Evolutionary conservation across 1,140 invertebrate species (phyloP), one percentile per base, ranked within the genome.

Genomic region (Idris sp.): DNA sequence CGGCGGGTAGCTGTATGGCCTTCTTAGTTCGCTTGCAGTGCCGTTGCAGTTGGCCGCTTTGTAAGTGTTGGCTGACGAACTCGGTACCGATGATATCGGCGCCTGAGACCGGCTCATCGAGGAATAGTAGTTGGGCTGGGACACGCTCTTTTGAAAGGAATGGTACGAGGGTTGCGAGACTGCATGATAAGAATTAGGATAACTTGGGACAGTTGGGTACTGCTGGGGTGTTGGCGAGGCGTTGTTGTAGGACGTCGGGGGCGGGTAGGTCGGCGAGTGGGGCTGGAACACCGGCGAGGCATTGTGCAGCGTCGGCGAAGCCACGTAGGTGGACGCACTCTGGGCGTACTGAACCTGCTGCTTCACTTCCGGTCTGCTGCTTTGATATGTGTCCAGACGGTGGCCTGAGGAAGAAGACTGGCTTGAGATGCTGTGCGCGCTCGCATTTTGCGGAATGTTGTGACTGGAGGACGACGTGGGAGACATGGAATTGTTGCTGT

Each of bases 201-300:
- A 83, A 43, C 38, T 77, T 2, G 77, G n/a, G 6, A 65, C 44
- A 3, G 65, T 33, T 13, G 80, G 83, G 41, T 85, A 84, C 9
- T 83, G 81, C 28, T 85, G 84, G 2, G 83, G 67, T 14, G 56
- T 44, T 1, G 74, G 56, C 0, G 68, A 58, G 0, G 56, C 62
- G 8, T 75, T 28, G 28, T 46, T 78, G 67, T 85, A 85, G 6
- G 80, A 48, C 9, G 79, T 67, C 4, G 81, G 74, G 0, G 85
- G 83, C 4, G 85, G 84, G 48, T 87, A 87, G 2, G 85, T 82
- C 14, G 83, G 84, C 11, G 84, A 84, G 25, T 84, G 84, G 0
- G 84, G 83, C 25, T 85, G 84, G 53, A 84, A 85, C 10, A 10
- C 38, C 7, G 65, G 38, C 30, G 76, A 79, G 38, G 76, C 62